Conservation (phyloP, 2,888 invertebrate genomes). For the Trypoxylon attenuatum region DNA sequence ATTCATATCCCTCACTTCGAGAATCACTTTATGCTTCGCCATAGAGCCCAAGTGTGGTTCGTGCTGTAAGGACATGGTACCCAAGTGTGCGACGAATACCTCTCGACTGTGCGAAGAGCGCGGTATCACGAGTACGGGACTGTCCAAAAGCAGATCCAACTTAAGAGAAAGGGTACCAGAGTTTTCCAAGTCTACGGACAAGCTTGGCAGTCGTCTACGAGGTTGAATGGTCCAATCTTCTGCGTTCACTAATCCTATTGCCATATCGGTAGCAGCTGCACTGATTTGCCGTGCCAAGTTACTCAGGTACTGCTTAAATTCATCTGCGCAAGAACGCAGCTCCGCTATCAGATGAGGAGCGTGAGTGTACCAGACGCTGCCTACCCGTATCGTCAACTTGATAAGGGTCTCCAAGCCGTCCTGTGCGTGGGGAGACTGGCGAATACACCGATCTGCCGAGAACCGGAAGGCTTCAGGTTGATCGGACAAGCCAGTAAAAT, state of each 20-base stretch:
- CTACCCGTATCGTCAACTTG: slow-evolving; percentile 71
- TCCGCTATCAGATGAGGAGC: slow-evolving; percentile 90
- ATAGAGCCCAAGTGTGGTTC: slow-evolving; percentile 63
- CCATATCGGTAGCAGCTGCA: slow-evolving; percentile 95
- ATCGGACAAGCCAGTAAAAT: slow-evolving; percentile 68
- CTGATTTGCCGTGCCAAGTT: slow-evolving; percentile 90
- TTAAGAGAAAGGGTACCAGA: slow-evolving; percentile 72
- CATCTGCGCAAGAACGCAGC: slow-evolving; percentile 90
- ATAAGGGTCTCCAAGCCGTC: slow-evolving; percentile 59
- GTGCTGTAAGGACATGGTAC: slow-evolving; percentile 83
- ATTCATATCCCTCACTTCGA: slow-evolving; percentile 91
- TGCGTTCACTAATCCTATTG: slow-evolving; percentile 89
- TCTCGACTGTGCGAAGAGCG: slow-evolving; percentile 85
- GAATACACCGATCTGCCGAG: slow-evolving; percentile 71
- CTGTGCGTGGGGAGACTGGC: slow-evolving; percentile 19
- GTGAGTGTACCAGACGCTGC: slow-evolving; percentile 91
- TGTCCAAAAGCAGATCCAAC: slow-evolving; percentile 88
- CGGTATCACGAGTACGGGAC: slow-evolving; percentile 93
- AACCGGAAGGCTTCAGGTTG: slow-evolving; percentile 77
- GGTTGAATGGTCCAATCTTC: slow-evolving; percentile 76
- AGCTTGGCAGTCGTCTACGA: slow-evolving; percentile 75
- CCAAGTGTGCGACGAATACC: slow-evolving; percentile 94
- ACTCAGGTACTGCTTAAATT: slow-evolving; percentile 91
- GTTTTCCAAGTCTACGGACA: slow-evolving; percentile 74
- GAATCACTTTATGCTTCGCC: slow-evolving; percentile 64